phyloP scores from a whole-genome alignment of 2,113 vertebrate species.

The Lichenostomus cassidix region DNA sequence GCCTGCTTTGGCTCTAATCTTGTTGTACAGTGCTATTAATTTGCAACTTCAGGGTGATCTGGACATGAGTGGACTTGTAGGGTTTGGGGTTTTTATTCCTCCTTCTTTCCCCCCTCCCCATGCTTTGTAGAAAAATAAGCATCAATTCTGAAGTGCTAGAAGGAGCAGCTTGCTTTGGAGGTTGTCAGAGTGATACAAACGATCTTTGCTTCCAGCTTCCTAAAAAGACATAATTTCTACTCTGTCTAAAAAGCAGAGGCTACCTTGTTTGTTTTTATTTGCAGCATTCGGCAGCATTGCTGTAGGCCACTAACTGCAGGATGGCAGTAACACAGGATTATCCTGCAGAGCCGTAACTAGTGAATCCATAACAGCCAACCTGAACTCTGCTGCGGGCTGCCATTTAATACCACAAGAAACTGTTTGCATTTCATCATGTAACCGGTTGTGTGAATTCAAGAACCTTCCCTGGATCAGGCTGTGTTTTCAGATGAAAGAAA shows the following conservation, averaged over 20 bases:
- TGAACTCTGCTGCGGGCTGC: conserved; percentile 62
- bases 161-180: conserved; percentile 44
- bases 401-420: conserved; percentile 57
- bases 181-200: not conserved
- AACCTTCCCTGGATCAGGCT: conserved; percentile 38
- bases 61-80: not conserved
- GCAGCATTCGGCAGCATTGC: conserved; percentile 57
- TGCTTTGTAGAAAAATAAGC: conserved; percentile 47
- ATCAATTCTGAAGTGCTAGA: not conserved
- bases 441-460: conserved; percentile 47
- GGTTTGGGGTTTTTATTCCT: not conserved
- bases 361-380: conserved; percentile 56
- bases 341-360: conserved; percentile 59
- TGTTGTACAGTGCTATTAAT: conserved; percentile 20
- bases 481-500: conserved; percentile 56
- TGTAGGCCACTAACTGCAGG: conserved; percentile 62
- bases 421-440: conserved; percentile 66
- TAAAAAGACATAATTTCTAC: conserved; percentile 45
- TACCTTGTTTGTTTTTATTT: conserved; percentile 70
- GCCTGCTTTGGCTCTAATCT: not conserved
- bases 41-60: not conserved
- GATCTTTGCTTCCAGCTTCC: conserved; percentile 50
- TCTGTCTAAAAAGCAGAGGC: conserved; percentile 28
- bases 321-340: conserved; percentile 66
- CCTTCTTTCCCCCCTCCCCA: not conserved